Conservation (phyloP, 1,140 invertebrate genomes). For the Phthorimaea operculella region DNA sequence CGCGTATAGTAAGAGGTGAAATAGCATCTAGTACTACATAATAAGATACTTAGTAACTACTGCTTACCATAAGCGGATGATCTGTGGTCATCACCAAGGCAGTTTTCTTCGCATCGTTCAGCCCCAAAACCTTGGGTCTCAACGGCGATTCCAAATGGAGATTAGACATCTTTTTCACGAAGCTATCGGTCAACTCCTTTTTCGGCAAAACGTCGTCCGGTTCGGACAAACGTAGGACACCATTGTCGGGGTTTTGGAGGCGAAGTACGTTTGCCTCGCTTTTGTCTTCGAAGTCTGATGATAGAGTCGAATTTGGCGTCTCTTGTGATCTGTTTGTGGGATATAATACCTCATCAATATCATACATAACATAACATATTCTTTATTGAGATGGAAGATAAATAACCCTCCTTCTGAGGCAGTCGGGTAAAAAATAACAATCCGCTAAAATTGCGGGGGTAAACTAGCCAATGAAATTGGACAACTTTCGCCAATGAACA, state of each 20-base stretch:
- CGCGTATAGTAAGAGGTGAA: too few relatives aligned
- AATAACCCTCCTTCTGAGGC: too few relatives aligned
- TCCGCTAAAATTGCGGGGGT: too few relatives aligned
- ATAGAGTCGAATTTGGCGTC: slow-evolving; percentile 41
- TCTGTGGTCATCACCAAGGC: slow-evolving; percentile 43
- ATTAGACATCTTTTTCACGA: slow-evolving; percentile 39
- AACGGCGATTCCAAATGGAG: slow-evolving; percentile 28
- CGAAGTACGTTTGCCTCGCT: slow-evolving; percentile 17
- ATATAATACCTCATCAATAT: too few relatives aligned
- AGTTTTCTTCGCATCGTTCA: slow-evolving; percentile 42
- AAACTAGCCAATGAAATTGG: too few relatives aligned
- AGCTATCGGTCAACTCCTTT: slow-evolving; percentile 32
- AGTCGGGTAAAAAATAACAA: too few relatives aligned
- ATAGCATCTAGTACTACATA: too few relatives aligned
- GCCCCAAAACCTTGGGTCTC: slow-evolving; percentile 28
- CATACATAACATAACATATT: too few relatives aligned
- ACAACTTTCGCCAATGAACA: too few relatives aligned
- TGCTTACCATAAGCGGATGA: slow-evolving; percentile 48
- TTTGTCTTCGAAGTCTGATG: slow-evolving; percentile 36
- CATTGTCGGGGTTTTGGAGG: slow-evolving; percentile 22
- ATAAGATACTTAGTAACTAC: too few relatives aligned
- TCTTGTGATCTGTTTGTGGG: slow-evolving; percentile 37
- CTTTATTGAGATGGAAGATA: too few relatives aligned
- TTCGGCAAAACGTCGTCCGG: slow-evolving; percentile 16
- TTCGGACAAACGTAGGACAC: slow-evolving; percentile 22